Base-by-base conservation (phyloP, 2,888 invertebrate genomes). In the Leuctra nigra region DNA sequence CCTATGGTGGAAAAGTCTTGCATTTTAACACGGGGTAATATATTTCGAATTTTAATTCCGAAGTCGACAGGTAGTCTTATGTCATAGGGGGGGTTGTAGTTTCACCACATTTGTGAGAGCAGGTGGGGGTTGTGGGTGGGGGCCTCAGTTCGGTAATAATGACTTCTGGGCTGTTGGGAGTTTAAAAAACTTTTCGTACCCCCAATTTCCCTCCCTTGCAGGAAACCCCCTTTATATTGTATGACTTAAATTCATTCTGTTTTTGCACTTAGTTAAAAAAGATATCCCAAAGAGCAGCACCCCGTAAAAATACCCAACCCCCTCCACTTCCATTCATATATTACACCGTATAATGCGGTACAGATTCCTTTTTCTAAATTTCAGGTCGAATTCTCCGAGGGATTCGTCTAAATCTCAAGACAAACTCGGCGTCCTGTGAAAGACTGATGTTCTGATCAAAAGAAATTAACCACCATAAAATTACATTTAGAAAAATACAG, bases 41-140 rank as follows among this genome's bases (percentile, higher is more conserved):
- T 60, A 59, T 60, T 61, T 60, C 59, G 55, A 60, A 60, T 61
- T 62, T 62, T 62, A 61, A 61, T 61, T 61, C 59, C 55, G 29
- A 44, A 44, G 46, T 24, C 54, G 57, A 57, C 57, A 57, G 57
- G 57, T 57, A 53, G 57, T 57, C 57, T 55, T 58, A 55, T 55
- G 54, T 44, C 50, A 41, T 55, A 55, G 52, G 57, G 48, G 50
- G 46, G 47, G 55, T 39, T 39, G n/a, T 41, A 41, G 41, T 48
- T 50, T 50, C 50, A 50, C 20, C 50, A 50, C 50, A 50, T 50
- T 18, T 33, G 29, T 11, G 29, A 16, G 47, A 29, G 47, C 20
- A 39, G 4, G 18, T 33, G 33, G 16, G 16, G 16, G 33, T 50
- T 22, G 3, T 9, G 18, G 16, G 48, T 53, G 44, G 23, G 22